Evolutionary conservation across 2,797 vertebrate genomes (phyloP).

Genomic region (Rallus crepitans): DNA sequence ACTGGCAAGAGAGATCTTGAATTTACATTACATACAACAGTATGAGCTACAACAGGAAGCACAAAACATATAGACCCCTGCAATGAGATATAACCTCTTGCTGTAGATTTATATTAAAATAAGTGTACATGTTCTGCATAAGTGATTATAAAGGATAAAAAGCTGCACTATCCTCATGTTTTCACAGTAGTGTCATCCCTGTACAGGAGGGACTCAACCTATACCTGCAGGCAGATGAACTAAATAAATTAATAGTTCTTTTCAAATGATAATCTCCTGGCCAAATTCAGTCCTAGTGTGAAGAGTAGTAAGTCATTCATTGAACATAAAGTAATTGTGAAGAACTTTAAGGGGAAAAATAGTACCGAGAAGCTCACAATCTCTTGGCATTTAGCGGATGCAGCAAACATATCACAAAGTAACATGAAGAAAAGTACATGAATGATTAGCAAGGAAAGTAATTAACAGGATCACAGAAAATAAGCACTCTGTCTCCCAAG

Average conservation of each 20-base stretch:
- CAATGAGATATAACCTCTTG: background rate
- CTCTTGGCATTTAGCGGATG: background rate
- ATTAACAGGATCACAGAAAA: background rate
- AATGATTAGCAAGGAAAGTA: background rate
- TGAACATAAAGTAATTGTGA: background rate
- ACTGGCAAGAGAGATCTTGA: background rate
- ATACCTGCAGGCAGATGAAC: background rate
- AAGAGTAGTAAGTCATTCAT: background rate
- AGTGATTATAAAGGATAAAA: background rate
- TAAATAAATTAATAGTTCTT: background rate
- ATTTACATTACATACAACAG: background rate
- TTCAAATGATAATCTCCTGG: background rate
- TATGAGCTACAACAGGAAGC: background rate
- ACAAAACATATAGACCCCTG: background rate
- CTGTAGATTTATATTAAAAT: background rate
- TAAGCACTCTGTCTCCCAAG: background rate
- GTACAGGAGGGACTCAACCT: background rate
- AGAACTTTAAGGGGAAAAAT: background rate
- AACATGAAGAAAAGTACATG: background rate
- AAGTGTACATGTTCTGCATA: background rate
- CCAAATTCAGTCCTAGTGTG: background rate
- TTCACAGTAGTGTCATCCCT: background rate
- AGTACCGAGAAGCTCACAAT: background rate
- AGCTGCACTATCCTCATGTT: background rate
- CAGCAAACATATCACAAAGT: background rate